Percentiles rank a stretch among this genome's conserved stretches.
These are phyloP conservation scores for Capitulum mitella DNA, from an alignment of 2,888 invertebrate species.

Conservation along the genomic window DNA sequence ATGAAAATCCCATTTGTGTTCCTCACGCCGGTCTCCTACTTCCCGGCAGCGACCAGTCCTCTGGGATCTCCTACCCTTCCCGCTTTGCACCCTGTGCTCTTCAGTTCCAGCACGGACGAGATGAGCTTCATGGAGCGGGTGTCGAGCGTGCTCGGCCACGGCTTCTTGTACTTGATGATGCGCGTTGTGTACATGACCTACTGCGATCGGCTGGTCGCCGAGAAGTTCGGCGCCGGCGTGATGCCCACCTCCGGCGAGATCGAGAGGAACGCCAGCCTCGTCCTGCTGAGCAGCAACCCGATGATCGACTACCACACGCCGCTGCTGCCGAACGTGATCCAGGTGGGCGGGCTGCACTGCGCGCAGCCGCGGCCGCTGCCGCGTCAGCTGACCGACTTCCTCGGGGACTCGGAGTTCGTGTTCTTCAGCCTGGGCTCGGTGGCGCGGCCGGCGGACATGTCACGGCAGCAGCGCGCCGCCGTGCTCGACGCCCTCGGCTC, in stretches of 20 bases:
- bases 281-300: background rate
- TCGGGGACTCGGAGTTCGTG: background rate
- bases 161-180: background rate
- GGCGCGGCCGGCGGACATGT: background rate
- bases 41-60: background rate
- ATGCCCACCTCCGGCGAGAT: background rate
- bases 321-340: background rate
- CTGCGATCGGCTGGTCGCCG: background rate
- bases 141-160: background rate
- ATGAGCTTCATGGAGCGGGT: background rate
- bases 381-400: background rate
- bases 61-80: background rate
- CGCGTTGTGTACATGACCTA: background rate
- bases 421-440: background rate
- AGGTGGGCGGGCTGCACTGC: background rate
- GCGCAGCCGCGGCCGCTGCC: background rate
- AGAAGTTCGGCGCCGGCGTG: background rate
- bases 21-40: background rate
- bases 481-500: slow-evolving; percentile 64
- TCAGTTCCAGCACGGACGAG: background rate
- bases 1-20: background rate
- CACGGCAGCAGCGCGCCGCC: background rate
- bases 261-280: background rate
- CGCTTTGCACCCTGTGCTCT: background rate
- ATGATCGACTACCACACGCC: background rate